Evolutionary conservation across 2,888 invertebrate genomes (phyloP).

Genomic region (Candidula unifasciata): DNA sequence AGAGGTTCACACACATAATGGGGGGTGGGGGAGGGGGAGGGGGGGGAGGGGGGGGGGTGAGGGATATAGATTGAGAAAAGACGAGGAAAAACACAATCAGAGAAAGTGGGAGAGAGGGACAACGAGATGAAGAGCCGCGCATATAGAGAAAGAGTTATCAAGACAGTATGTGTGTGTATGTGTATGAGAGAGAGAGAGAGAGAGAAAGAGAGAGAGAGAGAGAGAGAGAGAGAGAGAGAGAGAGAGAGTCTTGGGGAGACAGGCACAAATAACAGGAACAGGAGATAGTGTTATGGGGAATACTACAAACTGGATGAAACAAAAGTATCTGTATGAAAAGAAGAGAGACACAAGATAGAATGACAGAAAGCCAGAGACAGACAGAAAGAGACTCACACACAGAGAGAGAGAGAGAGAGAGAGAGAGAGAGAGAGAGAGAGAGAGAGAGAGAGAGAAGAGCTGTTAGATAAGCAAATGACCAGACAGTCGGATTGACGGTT

Average conservation of each 20-base stretch:
- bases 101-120: not conserved
- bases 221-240: slow-evolving; percentile 37
- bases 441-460: not conserved
- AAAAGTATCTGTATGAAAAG: not conserved
- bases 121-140: no score
- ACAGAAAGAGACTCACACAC: not conserved
- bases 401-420: slow-evolving; percentile 3
- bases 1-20: no score
- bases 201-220: slow-evolving; percentile 29
- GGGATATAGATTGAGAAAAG: not conserved
- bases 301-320: no score
- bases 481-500: no score
- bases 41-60: not conserved
- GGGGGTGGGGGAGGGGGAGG: not conserved
- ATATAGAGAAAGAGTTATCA: no score
- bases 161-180: no score
- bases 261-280: no score
- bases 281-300: no score
- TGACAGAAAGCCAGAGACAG: no score
- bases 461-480: not conserved
- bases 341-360: not conserved
- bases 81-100: not conserved
- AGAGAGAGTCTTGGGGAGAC: not conserved
- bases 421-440: slow-evolving; percentile 21
- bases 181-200: not conserved